Base-by-base conservation (phyloP, 2,888 invertebrate species). In the Steinernema scapterisci region DNA sequence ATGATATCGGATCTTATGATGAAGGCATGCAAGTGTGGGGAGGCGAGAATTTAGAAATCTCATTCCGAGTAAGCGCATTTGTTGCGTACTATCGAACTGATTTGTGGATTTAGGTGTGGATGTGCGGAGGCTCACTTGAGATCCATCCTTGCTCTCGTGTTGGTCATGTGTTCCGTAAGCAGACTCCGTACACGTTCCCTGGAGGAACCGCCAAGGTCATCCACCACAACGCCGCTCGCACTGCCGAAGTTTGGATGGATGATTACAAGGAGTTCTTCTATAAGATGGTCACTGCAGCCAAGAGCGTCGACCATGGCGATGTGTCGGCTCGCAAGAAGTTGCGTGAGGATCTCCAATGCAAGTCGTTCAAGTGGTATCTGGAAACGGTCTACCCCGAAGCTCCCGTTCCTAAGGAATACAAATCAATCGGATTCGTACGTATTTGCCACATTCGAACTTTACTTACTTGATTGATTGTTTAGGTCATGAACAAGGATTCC, bases 11-110 rank as follows among this genome's bases (percentile, higher is more conserved):
- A 73, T 93, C 95, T 72, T 97, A 97, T 89, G 97, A 99, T 89
- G 93, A 95, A 89, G 97, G 97, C 83, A 97, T 97, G 97, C 95
- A 97, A 89, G 97, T 97, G 86, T 97, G 97, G 97, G 97, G 97
- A 71, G 94, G 94, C 72, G 95, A 95, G 72, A 78, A 95, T 89
- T 91, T 95, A 72, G 95, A 95, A 89, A 94, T 95, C 93, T 94
- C 94, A 87, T 95, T 95, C 89, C 91, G 95, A 92, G 94, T 38
- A 38, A 38, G 38, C 9, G 3, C 38, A 38, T 6, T 38, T 38
- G 38, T 38, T 3, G 5, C 38, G 9, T 6, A 38, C 9, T 38
- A 3, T 3, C 5, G 38, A 6, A 3, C 9, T 6, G 9, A 38
- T 38, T 3, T 38, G 9, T 6, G 5, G 9, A 6, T 38, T 38